Evolutionary conservation across 2,888 invertebrate species (phyloP).

Genomic region (Parnassius glacialis): DNA sequence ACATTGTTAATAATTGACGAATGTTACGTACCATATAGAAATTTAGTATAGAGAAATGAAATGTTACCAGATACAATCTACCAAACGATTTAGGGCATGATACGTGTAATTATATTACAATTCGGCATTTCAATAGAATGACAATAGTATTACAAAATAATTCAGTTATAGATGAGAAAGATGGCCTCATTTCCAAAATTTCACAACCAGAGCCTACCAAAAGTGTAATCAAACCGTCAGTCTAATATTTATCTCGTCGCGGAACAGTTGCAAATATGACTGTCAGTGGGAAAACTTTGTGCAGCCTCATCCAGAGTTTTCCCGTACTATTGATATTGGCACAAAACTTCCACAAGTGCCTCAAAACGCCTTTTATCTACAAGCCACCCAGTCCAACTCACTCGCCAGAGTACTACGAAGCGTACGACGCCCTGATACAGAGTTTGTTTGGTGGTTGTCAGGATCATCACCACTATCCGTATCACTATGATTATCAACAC

Average conservation of each 20-base stretch:
- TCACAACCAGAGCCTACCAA: background rate
- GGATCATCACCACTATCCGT: constrained; percentile 26
- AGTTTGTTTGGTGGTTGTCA: constrained; percentile 46
- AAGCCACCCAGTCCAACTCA: constrained; percentile 66
- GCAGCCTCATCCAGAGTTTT: constrained; percentile 63
- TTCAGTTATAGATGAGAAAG: background rate
- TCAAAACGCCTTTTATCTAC: constrained; percentile 64
- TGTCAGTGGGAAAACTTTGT: constrained; percentile 55
- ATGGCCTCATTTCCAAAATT: constrained; percentile 7
- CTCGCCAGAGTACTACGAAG: constrained; percentile 68
- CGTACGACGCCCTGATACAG: constrained; percentile 62
- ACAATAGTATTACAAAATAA: background rate
- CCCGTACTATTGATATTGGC: constrained; percentile 67
- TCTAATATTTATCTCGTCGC: background rate
- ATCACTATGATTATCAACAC: constrained; percentile 15
- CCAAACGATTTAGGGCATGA: background rate
- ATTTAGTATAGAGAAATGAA: too few species aligned
- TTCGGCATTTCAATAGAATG: background rate
- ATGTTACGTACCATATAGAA: too few species aligned
- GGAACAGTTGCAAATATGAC: constrained; percentile 47
- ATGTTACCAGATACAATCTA: constrained; percentile 3
- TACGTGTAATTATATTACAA: background rate
- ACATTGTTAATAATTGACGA: too few species aligned
- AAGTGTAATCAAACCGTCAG: background rate
- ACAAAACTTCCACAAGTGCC: constrained; percentile 60